phyloP scores from a whole-genome alignment of 2,888 invertebrate genomes.

The Octodonta nipae region DNA sequence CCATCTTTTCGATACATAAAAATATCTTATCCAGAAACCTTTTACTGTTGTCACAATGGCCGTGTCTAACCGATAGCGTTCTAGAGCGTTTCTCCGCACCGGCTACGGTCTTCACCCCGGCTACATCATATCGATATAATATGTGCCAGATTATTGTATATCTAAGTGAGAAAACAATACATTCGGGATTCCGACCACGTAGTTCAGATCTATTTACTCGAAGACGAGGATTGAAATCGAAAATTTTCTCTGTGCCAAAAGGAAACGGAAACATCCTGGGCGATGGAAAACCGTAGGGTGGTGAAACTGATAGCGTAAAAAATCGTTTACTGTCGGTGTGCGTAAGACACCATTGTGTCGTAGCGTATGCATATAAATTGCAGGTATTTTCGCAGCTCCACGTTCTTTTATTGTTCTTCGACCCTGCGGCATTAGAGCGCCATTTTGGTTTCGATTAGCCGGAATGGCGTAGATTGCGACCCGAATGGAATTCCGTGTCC shows the following conservation, averaged over 20 bases:
- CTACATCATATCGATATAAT: too few relatives aligned
- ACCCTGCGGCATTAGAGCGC: too few relatives aligned
- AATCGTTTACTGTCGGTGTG: not conserved
- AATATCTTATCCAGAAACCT: not conserved
- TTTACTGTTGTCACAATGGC: constrained; percentile 2
- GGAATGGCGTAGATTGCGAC: too few relatives aligned
- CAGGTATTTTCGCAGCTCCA: not conserved
- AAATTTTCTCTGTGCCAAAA: constrained; percentile 2
- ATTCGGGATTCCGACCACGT: constrained; percentile 2
- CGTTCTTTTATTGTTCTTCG: not conserved
- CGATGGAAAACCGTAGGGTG: too few relatives aligned
- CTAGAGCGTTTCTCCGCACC: too few relatives aligned
- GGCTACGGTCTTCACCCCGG: too few relatives aligned
- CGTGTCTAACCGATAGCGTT: not conserved
- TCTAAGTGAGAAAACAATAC: constrained; percentile 2
- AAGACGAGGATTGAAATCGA: constrained; percentile 4
- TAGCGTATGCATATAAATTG: constrained; percentile 1
- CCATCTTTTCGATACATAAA: constrained; percentile 2
- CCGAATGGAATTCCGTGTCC: too few relatives aligned
- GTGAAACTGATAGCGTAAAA: constrained; percentile 2
- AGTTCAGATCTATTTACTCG: constrained; percentile 4
- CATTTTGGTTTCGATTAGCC: constrained; percentile 1
- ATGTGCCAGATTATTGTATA: constrained; percentile 2
- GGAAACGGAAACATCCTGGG: constrained; percentile 1
- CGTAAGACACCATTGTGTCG: not conserved